A percentile compares a stretch with the other conserved stretches of the same genome.
Conservation (phyloP, 1,140 invertebrate genomes). For the Chelonus insularis region DNA sequence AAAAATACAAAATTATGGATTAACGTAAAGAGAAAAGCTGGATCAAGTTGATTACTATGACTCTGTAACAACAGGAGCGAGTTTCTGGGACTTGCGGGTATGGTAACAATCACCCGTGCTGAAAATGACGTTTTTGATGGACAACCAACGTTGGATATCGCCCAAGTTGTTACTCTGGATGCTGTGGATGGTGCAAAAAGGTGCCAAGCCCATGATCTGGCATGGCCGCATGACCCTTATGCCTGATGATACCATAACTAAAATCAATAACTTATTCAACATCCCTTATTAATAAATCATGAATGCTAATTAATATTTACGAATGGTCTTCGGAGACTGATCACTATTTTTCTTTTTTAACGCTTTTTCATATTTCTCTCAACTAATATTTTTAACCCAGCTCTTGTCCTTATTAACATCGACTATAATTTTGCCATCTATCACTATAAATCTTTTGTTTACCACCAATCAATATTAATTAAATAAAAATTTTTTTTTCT, state of each 20-base stretch:
- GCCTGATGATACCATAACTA: conserved; percentile 19
- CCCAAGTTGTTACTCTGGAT: conserved; percentile 46
- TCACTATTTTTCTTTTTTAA: neutral
- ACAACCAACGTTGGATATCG: conserved; percentile 43
- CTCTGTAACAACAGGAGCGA: conserved; percentile 52
- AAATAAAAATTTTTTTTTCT: conserved; percentile 29
- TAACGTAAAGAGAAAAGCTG: neutral
- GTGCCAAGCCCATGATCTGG: conserved; percentile 41
- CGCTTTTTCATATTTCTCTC: neutral
- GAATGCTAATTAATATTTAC: neutral
- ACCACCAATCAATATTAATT: neutral
- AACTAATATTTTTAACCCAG: neutral
- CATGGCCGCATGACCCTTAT: conserved; percentile 41
- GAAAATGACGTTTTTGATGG: conserved; percentile 54
- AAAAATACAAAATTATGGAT: conserved; percentile 2
- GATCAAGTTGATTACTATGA: conserved; percentile 24
- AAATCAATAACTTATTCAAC: conserved; percentile 11
- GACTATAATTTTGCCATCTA: neutral
- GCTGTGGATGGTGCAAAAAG: conserved; percentile 54
- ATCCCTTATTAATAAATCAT: neutral
- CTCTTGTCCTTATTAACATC: neutral
- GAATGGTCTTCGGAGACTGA: neutral
- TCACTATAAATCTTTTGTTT: conserved; percentile 5
- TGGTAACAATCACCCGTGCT: conserved; percentile 56
- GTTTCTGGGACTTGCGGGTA: conserved; percentile 56